A percentile compares a stretch with the other conserved stretches of the same genome.
phyloP scores from a whole-genome alignment of 2,888 invertebrate genomes.

The Himalopsyche tibetana region DNA sequence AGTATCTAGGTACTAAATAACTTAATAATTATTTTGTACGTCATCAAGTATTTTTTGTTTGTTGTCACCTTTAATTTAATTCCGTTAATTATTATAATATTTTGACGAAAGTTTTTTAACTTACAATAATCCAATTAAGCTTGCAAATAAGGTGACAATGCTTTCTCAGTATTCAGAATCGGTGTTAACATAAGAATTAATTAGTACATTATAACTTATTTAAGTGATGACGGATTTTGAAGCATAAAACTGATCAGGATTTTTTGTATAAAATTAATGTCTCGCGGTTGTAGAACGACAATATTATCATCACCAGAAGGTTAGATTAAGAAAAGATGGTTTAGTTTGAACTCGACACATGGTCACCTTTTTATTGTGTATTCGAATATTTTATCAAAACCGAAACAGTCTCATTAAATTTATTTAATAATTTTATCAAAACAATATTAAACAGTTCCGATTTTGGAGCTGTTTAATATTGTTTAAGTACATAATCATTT shows the following conservation, averaged over 20 bases:
- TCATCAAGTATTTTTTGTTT: neutral
- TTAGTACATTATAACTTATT: too few relatives aligned
- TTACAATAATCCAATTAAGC: neutral
- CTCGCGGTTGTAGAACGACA: too few relatives aligned
- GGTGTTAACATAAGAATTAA: too few relatives aligned
- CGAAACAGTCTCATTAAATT: slow-evolving; percentile 52
- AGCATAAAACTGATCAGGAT: too few relatives aligned
- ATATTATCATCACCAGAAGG: too few relatives aligned
- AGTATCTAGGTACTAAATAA: neutral
- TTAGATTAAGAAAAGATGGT: too few relatives aligned
- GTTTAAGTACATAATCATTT: too few relatives aligned
- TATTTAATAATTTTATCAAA: too few relatives aligned
- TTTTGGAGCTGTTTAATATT: too few relatives aligned
- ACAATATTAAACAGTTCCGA: too few relatives aligned
- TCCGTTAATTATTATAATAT: neutral
- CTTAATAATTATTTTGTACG: neutral
- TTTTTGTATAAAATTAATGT: too few relatives aligned
- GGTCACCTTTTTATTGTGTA: neutral
- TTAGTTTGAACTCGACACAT: neutral
- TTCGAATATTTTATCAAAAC: neutral
- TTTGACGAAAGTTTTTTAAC: neutral
- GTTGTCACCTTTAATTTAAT: neutral
- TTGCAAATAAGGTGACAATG: neutral
- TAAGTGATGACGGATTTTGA: too few relatives aligned
- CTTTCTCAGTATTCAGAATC: neutral